A percentile compares a stretch with the other conserved stretches of the same genome.
Conservation (phyloP, 2,113 vertebrate genomes). For the Neofelis nebulosa region DNA sequence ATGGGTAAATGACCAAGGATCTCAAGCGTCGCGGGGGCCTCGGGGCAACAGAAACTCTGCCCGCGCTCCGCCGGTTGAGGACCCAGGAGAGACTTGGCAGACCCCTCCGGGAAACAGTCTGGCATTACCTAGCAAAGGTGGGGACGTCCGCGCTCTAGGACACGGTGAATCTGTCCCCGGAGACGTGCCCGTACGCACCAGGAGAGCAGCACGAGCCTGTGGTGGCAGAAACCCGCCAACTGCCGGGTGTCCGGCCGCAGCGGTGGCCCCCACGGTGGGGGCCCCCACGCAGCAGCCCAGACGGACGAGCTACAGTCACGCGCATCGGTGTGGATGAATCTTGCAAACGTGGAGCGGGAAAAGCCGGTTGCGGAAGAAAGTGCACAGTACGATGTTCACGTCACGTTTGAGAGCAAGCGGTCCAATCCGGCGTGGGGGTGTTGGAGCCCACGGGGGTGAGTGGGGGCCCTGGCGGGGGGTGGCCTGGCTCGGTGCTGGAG, state of each 20-base stretch:
- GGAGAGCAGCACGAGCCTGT: neutral
- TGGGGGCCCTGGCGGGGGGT: neutral
- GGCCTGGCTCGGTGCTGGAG: neutral
- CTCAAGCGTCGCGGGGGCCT: neutral
- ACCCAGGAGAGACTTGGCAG: neutral
- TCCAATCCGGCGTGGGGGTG: neutral
- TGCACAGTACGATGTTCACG: neutral
- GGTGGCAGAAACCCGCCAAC: neutral
- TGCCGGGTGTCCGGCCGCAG: fast-evolving
- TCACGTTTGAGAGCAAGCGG: neutral
- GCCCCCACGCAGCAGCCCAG: no score
- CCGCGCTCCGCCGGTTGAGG: neutral
- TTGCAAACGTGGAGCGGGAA: neutral
- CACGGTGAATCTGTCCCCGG: neutral
- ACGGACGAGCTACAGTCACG: neutral
- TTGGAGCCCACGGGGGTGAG: neutral
- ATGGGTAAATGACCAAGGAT: neutral
- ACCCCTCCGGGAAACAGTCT: neutral
- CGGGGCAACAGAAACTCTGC: neutral
- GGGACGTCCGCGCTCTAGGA: no score
- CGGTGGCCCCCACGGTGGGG: neutral
- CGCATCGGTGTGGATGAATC: neutral
- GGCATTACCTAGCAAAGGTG: neutral
- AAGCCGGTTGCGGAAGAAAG: neutral
- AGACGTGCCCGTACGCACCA: neutral